Evolutionary conservation across 2,888 invertebrate genomes (phyloP).

Genomic region (Perithous albicinctus): DNA sequence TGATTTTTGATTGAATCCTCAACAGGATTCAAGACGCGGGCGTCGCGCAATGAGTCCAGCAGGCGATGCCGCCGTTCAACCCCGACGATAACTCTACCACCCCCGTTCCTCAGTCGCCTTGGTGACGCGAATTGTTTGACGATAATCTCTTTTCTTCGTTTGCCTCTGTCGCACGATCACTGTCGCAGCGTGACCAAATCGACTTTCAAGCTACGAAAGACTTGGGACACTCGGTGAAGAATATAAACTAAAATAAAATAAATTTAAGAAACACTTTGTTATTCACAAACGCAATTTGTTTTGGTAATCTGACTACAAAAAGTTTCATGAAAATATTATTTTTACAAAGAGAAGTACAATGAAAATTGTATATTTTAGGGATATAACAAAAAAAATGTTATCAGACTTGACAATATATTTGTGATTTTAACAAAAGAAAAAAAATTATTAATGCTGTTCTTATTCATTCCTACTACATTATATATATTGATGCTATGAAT

Average conservation of each 20-base stretch:
- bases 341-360: too few relatives aligned
- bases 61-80: neutral
- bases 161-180: conserved; percentile 3
- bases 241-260: neutral
- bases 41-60: conserved; percentile 36
- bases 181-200: conserved; percentile 24
- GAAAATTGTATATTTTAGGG: too few relatives aligned
- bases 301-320: too few relatives aligned
- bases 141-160: conserved; percentile 42
- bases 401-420: too few relatives aligned
- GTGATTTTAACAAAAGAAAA: too few relatives aligned
- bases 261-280: neutral
- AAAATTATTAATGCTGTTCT: too few relatives aligned
- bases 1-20: conserved; percentile 82
- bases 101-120: conserved; percentile 42
- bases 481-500: too few relatives aligned
- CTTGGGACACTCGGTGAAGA: neutral
- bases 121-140: conserved; percentile 57
- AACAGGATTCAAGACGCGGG: conserved; percentile 63
- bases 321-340: too few relatives aligned
- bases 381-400: too few relatives aligned
- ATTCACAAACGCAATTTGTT: too few relatives aligned
- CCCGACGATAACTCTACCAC: neutral
- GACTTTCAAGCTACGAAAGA: neutral
- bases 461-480: too few relatives aligned